Conservation (phyloP, 2,888 invertebrate species). For the Gibbula magus region DNA sequence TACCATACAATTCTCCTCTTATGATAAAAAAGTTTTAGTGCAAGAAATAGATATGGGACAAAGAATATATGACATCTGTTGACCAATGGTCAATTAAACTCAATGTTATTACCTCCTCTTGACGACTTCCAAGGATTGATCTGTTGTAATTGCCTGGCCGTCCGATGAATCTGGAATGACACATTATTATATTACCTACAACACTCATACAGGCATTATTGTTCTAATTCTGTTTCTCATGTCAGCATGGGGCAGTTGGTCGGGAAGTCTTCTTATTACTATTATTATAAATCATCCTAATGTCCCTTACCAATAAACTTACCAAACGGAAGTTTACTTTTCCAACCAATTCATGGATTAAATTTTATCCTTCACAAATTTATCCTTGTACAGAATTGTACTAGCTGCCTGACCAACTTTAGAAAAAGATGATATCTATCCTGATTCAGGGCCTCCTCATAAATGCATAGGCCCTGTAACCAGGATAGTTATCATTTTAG, state of each 20-base stretch:
- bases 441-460: too few relatives aligned
- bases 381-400: too few relatives aligned
- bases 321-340: not conserved
- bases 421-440: too few relatives aligned
- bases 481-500: too few relatives aligned
- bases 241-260: too few relatives aligned
- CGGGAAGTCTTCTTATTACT: too few relatives aligned
- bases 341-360: not conserved
- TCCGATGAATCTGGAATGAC: conserved; percentile 60
- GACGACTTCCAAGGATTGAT: conserved; percentile 55
- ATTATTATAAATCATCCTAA: not conserved
- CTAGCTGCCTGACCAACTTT: too few relatives aligned
- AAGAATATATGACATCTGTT: too few relatives aligned
- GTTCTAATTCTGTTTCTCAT: too few relatives aligned
- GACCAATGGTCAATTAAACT: too few relatives aligned
- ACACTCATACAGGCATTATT: not conserved
- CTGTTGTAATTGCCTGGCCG: conserved; percentile 66
- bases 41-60: not conserved
- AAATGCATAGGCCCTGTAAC: too few relatives aligned
- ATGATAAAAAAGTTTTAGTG: not conserved
- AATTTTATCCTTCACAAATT: not conserved
- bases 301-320: not conserved
- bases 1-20: too few relatives aligned
- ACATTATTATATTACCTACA: not conserved
- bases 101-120: conserved; percentile 62